Percentiles rank a stretch among this genome's conserved stretches.
Evolutionary conservation across 1,140 invertebrate species (phyloP).

Genomic region (Drosophila seguyi): DNA sequence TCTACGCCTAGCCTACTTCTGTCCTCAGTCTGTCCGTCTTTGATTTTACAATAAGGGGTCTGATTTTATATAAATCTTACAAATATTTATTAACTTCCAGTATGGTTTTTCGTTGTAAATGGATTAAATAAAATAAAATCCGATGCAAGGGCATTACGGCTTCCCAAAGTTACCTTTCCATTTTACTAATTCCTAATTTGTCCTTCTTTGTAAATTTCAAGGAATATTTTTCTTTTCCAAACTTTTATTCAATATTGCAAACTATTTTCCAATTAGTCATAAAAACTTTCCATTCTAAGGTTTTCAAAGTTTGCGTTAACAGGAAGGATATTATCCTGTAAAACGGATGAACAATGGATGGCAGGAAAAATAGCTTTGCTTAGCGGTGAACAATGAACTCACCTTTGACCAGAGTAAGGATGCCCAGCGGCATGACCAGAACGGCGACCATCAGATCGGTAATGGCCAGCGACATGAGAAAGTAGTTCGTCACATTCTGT

Average conservation of each 20-base stretch:
- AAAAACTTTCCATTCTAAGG: slow-evolving; percentile 2
- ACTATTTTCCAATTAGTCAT: slow-evolving; percentile 4
- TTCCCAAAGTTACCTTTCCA: background rate
- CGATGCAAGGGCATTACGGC: background rate
- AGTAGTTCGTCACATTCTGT: slow-evolving; percentile 98
- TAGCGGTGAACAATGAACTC: slow-evolving; percentile 79
- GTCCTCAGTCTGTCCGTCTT: too few relatives aligned
- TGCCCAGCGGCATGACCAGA: slow-evolving; percentile 96
- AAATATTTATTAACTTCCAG: too few relatives aligned
- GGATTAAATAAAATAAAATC: too few relatives aligned
- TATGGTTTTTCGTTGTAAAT: too few relatives aligned
- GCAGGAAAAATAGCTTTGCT: background rate
- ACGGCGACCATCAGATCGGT: slow-evolving; percentile 97
- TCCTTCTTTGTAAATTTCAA: too few relatives aligned
- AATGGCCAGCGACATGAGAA: slow-evolving; percentile 97
- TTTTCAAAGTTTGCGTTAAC: slow-evolving; percentile 8
- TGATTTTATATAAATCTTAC: too few relatives aligned
- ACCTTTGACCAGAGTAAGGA: slow-evolving; percentile 92
- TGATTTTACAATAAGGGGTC: too few relatives aligned
- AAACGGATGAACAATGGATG: slow-evolving; percentile 1
- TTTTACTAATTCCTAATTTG: background rate
- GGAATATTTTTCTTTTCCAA: background rate
- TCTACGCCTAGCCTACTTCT: too few relatives aligned
- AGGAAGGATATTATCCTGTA: background rate
- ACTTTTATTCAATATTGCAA: background rate